A percentile compares a stretch with the other conserved stretches of the same genome.
These are phyloP conservation scores for Nemotelus nigrinus DNA, from an alignment of 2,888 invertebrate species.

Conservation along the genomic window DNA sequence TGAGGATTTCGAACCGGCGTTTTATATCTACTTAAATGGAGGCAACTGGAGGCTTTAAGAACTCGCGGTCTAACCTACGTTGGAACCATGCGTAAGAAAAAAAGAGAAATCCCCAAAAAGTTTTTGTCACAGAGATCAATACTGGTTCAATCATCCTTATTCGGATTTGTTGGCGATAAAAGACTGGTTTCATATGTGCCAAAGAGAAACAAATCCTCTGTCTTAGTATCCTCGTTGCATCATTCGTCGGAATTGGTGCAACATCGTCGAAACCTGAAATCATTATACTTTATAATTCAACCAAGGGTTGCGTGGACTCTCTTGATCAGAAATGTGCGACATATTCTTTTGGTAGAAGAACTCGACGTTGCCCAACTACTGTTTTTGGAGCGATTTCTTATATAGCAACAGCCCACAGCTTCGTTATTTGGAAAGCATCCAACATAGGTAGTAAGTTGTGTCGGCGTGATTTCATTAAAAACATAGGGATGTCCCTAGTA, in stretches of 20 bases:
- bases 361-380: constrained; percentile 12
- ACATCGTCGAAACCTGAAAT: constrained; percentile 16
- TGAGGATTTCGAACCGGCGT: too few relatives aligned
- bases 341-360: constrained; percentile 14
- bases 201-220: constrained; percentile 22
- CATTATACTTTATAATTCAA: constrained; percentile 16
- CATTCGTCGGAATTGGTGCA: neutral
- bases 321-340: constrained; percentile 23
- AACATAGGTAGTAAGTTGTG: constrained; percentile 20
- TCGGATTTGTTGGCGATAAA: too few relatives aligned
- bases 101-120: too few relatives aligned
- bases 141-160: too few relatives aligned
- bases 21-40: too few relatives aligned
- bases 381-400: neutral
- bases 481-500: constrained; percentile 11
- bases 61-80: too few relatives aligned
- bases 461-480: neutral
- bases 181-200: neutral
- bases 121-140: too few relatives aligned
- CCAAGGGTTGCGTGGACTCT: constrained; percentile 4
- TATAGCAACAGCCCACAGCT: constrained; percentile 4
- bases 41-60: too few relatives aligned
- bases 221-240: constrained; percentile 21
- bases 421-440: constrained; percentile 10
- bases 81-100: too few relatives aligned